phyloP scores from a whole-genome alignment of 1,140 invertebrate species.

The Bombus pyrosoma region DNA sequence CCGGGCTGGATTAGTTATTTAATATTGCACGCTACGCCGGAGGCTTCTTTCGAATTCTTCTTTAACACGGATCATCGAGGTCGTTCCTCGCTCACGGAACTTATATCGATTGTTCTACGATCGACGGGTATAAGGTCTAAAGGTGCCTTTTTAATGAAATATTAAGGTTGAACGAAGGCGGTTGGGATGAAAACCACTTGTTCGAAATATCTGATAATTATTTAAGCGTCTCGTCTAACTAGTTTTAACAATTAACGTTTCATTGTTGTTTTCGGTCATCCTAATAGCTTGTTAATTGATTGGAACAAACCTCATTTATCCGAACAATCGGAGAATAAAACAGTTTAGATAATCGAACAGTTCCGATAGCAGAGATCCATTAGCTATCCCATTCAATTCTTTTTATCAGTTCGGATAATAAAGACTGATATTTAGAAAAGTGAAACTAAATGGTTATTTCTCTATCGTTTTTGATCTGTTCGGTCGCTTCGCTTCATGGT shows the following conservation, averaged over 20 bases:
- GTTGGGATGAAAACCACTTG: not conserved
- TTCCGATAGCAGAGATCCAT: not conserved
- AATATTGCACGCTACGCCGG: conserved; percentile 12
- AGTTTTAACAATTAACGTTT: not conserved
- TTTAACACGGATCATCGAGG: not conserved
- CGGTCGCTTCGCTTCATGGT: not conserved
- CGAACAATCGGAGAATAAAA: not conserved
- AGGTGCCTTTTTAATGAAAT: not conserved
- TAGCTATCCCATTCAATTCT: not conserved
- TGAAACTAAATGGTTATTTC: not conserved
- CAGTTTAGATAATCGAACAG: not conserved
- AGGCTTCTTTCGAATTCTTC: not conserved
- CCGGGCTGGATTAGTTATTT: conserved; percentile 9
- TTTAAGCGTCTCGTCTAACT: not conserved
- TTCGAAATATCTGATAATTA: not conserved
- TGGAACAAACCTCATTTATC: not conserved
- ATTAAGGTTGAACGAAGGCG: not conserved
- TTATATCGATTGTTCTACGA: not conserved
- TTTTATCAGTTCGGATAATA: not conserved
- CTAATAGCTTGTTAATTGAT: not conserved
- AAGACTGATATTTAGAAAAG: not conserved
- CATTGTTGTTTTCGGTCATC: not conserved
- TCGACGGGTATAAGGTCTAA: not conserved
- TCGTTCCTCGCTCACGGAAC: not conserved
- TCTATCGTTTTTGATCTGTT: not conserved